These are phyloP conservation scores for Lordiphosa andalusiaca DNA, from an alignment of 2,888 invertebrate species.

Conservation along the genomic window DNA sequence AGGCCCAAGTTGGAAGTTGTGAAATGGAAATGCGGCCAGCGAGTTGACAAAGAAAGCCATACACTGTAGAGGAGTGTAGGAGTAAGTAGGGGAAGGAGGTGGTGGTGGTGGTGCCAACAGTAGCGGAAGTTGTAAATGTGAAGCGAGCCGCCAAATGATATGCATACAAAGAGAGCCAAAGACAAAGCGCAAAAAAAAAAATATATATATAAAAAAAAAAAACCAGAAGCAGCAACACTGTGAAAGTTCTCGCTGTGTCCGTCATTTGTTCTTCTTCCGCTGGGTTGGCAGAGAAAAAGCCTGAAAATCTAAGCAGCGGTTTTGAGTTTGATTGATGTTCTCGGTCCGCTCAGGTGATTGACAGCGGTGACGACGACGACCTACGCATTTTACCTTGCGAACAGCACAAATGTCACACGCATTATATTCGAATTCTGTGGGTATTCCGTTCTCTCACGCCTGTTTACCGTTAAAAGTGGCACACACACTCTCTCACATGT, in stretches of 20 bases:
- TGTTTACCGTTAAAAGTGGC: conserved; percentile 33
- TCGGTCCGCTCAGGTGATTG: conserved; percentile 41
- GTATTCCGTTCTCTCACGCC: conserved; percentile 20
- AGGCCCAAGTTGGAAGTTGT: conserved; percentile 31
- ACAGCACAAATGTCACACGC: conserved; percentile 29
- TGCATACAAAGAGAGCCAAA: conserved; percentile 28
- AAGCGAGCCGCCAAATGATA: conserved; percentile 68
- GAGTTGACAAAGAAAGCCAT: conserved; percentile 57
- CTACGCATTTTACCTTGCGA: conserved; percentile 32
- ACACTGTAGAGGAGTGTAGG: neutral
- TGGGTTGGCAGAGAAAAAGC: conserved; percentile 46
- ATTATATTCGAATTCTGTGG: conserved; percentile 22
- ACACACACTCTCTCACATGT: conserved; percentile 21
- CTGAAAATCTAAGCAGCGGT: conserved; percentile 13
- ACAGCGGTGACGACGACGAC: conserved; percentile 45
- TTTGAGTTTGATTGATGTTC: conserved; percentile 62
- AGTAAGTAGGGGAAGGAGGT: neutral
- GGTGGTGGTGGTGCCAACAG: conserved; percentile 3
- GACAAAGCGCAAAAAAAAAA: conserved; percentile 8
- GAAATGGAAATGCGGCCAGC: conserved; percentile 50
- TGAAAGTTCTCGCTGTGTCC: conserved; percentile 8
- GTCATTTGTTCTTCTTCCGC: conserved; percentile 24
- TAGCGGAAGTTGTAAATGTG: conserved; percentile 46
- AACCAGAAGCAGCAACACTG: conserved; percentile 17
- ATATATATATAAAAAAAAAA: conserved; percentile 4